Evolutionary conservation across 2,888 invertebrate genomes (phyloP).

Genomic region (Aphelenchoides bicaudatus): DNA sequence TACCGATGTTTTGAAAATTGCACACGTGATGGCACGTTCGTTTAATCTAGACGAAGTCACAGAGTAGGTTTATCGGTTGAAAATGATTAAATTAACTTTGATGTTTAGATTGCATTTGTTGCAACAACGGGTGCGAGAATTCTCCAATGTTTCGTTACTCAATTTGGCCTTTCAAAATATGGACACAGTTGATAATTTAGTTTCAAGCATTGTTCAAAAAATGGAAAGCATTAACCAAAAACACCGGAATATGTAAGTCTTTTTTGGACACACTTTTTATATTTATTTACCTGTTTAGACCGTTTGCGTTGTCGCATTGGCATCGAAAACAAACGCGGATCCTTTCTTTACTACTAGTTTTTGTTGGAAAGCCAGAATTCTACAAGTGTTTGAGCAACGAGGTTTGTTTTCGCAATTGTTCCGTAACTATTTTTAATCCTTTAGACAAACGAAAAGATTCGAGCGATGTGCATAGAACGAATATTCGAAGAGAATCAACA

Average conservation of each 20-base stretch:
- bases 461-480: slow-evolving; percentile 36
- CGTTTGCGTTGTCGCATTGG: slow-evolving; percentile 48
- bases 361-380: slow-evolving; percentile 14
- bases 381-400: background rate
- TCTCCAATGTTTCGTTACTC: background rate
- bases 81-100: background rate
- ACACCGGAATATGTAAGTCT: no score
- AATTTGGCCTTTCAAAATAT: background rate
- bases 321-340: slow-evolving; percentile 50
- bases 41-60: slow-evolving; percentile 6
- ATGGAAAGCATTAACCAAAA: no score
- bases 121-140: background rate
- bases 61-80: background rate
- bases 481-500: slow-evolving; percentile 49
- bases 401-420: background rate
- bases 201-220: no score
- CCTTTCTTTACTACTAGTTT: slow-evolving; percentile 35
- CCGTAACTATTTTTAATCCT: background rate
- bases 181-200: slow-evolving; percentile 7
- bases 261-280: background rate
- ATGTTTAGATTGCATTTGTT: background rate
- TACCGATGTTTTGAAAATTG: background rate
- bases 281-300: slow-evolving; percentile 28
- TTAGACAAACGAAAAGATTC: slow-evolving; percentile 20
- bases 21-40: background rate